Percentiles rank a stretch among this genome's conserved stretches.
Conservation (phyloP, 2,113 vertebrate genomes). For the Rana temporaria region DNA sequence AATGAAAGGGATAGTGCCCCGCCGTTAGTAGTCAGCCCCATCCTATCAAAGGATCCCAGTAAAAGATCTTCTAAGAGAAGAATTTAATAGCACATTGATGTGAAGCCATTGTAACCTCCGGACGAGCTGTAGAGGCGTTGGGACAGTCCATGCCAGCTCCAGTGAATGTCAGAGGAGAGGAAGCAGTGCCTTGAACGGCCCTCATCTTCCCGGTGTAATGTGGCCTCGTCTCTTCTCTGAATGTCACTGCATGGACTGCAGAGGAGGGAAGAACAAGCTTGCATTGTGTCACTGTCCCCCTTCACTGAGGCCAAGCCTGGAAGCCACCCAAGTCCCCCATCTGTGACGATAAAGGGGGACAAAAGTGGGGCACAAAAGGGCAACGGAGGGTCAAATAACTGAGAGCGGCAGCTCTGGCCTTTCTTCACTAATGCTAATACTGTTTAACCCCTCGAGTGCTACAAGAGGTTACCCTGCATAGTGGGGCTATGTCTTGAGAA, state of each 20-base stretch:
- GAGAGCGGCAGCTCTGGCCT: conserved; percentile 11
- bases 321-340: conserved; percentile 43
- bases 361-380: conserved; percentile 32
- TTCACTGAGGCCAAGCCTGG: conserved; percentile 30
- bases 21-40: too few relatives aligned
- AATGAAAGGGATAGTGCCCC: too few relatives aligned
- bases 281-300: conserved; percentile 16
- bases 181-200: conserved; percentile 5
- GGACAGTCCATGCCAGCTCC: neutral
- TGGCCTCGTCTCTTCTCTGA: neutral
- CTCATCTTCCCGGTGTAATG: conserved; percentile 24
- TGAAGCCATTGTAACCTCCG: too few relatives aligned
- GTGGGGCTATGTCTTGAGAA: neutral
- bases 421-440: conserved; percentile 6
- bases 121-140: conserved; percentile 2
- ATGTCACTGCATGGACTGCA: conserved; percentile 34
- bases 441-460: conserved; percentile 30
- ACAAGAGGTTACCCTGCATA: neutral
- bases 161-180: conserved; percentile 24
- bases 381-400: conserved; percentile 23
- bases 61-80: too few relatives aligned
- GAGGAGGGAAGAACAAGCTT: conserved; percentile 51
- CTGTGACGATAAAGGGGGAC: conserved; percentile 44
- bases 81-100: too few relatives aligned
- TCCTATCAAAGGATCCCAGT: too few relatives aligned